Evolutionary conservation across 2,888 invertebrate species (phyloP).

Genomic region (Protodeltote pygarga): DNA sequence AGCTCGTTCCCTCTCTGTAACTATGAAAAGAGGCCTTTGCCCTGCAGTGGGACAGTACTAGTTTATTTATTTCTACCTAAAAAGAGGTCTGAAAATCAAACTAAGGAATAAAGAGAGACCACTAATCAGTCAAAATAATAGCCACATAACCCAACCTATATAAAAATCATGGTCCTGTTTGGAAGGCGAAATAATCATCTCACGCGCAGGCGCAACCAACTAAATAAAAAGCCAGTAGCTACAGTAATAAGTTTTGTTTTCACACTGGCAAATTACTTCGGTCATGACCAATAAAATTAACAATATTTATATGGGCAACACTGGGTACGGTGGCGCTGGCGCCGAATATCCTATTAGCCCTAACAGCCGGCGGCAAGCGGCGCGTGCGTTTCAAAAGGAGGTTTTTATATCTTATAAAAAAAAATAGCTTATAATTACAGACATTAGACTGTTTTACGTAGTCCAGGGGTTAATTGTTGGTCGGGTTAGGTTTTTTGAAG

Average conservation of each 20-base stretch:
- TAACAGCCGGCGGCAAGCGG: constrained; percentile 57
- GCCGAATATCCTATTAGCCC: constrained; percentile 25
- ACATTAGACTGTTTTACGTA: constrained; percentile 77
- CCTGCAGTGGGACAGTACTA: no score
- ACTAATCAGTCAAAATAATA: no score
- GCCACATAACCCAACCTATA: no score
- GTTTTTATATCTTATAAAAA: constrained; percentile 65
- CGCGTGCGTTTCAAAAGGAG: constrained; percentile 74
- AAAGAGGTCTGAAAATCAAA: no score
- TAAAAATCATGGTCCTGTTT: constrained; percentile 3
- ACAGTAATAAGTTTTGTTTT: constrained; percentile 25
- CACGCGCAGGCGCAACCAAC: background rate
- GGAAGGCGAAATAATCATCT: background rate
- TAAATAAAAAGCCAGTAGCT: constrained; percentile 28
- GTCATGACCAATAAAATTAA: constrained; percentile 30
- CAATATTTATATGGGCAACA: constrained; percentile 31
- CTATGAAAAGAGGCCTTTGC: no score
- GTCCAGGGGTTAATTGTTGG: constrained; percentile 79
- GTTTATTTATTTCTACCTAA: no score
- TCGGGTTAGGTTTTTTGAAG: constrained; percentile 57
- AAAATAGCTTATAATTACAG: constrained; percentile 80
- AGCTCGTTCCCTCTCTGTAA: no score
- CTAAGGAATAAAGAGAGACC: no score
- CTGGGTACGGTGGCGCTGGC: constrained; percentile 45
- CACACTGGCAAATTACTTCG: constrained; percentile 21